Evolutionary conservation across 2,113 vertebrate species (phyloP).

Genomic region (Balaeniceps rex): DNA sequence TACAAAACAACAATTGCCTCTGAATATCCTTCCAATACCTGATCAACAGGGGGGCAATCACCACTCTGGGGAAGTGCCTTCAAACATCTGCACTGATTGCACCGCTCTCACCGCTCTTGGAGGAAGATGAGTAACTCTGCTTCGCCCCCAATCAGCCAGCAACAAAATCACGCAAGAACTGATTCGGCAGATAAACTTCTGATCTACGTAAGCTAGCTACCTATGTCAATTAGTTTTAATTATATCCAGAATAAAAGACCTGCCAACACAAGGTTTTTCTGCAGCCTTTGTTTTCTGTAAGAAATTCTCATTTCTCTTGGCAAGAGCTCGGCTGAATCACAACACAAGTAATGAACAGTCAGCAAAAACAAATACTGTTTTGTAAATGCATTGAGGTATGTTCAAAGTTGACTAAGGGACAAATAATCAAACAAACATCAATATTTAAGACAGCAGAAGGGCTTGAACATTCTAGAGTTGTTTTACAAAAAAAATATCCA

Average conservation of each 20-base stretch:
- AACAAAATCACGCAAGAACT: conserved; percentile 38
- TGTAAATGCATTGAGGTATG: not conserved
- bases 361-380: conserved; percentile 23
- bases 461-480: not conserved
- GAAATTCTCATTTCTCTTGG: not conserved
- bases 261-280: not conserved
- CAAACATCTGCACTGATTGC: conserved; percentile 42
- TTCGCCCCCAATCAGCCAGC: conserved; percentile 27
- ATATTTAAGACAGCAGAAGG: conserved; percentile 15
- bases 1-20: not conserved
- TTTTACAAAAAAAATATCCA: not conserved
- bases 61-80: conserved; percentile 38
- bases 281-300: not conserved
- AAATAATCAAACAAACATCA: conserved; percentile 36
- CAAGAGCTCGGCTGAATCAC: not conserved
- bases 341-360: conserved; percentile 37
- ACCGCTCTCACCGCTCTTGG: not conserved
- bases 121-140: conserved; percentile 53
- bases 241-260: conserved; percentile 37
- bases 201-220: conserved; percentile 51
- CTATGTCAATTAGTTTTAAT: conserved; percentile 54
- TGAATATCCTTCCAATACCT: conserved; percentile 27
- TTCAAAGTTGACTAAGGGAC: conserved; percentile 13
- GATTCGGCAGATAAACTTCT: conserved; percentile 33
- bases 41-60: conserved; percentile 34